These are phyloP conservation scores for Heliconius cydno DNA, from an alignment of 2,888 invertebrate species.

Conservation along the genomic window DNA sequence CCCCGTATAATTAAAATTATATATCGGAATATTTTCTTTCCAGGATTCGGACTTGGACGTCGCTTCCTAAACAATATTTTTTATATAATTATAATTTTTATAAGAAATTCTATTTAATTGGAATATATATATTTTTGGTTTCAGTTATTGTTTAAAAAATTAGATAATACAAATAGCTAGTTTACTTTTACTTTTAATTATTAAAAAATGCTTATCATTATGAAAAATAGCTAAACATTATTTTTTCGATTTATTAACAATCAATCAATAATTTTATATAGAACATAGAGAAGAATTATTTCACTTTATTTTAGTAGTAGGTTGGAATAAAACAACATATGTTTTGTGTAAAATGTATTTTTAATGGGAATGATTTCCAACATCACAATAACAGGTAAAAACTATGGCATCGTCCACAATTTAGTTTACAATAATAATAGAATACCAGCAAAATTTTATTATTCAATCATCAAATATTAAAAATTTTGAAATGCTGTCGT, in stretches of 20 bases:
- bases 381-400: constrained; percentile 66
- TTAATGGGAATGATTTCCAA: constrained; percentile 79
- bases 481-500: not conserved
- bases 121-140: not conserved
- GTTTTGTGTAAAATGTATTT: constrained; percentile 75
- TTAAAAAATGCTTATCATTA: not conserved
- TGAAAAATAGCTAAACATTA: not conserved
- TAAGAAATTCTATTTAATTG: not conserved
- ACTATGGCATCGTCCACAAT: constrained; percentile 44
- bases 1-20: too few relatives aligned
- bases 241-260: not conserved
- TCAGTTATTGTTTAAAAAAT: too few relatives aligned
- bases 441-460: constrained; percentile 20
- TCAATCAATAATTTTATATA: constrained; percentile 22
- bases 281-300: not conserved
- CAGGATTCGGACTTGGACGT: constrained; percentile 2
- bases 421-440: constrained; percentile 17
- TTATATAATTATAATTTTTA: not conserved
- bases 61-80: not conserved
- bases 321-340: constrained; percentile 55
- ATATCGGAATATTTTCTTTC: not conserved
- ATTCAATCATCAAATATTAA: not conserved
- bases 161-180: too few relatives aligned
- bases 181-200: too few relatives aligned
- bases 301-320: not conserved